Conservation (phyloP, 2,113 vertebrate genomes). For the Melanocharis versteri region DNA sequence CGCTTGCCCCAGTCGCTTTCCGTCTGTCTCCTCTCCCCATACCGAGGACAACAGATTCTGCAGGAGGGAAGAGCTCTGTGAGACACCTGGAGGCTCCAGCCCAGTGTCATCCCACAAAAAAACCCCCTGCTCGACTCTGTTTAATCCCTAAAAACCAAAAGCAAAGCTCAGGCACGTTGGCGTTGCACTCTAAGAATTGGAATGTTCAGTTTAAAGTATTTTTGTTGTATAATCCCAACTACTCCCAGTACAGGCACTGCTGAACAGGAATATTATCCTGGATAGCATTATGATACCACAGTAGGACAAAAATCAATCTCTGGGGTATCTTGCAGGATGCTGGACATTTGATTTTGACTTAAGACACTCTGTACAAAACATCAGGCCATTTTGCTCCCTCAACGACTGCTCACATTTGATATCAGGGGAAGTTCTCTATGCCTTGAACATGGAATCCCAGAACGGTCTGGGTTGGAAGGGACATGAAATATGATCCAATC, state of each 20-base stretch:
- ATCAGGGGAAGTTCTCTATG: neutral
- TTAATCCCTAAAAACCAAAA: too few relatives aligned
- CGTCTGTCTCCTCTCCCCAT: conserved; percentile 93
- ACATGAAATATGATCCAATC: neutral
- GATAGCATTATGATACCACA: neutral
- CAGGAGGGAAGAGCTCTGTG: neutral
- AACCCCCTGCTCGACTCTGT: fast-evolving
- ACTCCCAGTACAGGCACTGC: neutral
- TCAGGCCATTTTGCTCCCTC: neutral
- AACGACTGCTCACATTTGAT: fast-evolving
- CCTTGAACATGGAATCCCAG: neutral
- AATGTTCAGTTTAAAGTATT: fast-evolving
- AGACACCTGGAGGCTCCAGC: neutral
- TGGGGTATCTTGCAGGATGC: neutral
- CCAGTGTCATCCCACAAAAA: fast-evolving
- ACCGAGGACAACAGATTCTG: conserved; percentile 98
- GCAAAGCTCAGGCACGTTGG: neutral
- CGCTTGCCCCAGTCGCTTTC: conserved; percentile 97
- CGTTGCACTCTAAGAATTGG: fast-evolving
- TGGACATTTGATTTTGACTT: neutral
- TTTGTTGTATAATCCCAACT: neutral
- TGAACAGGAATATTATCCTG: neutral
- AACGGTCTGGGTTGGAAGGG: neutral
- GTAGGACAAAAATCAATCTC: neutral
- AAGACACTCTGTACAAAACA: neutral